Evolutionary conservation across 2,797 vertebrate species (phyloP), one percentile per base, ranked within the genome.

Genomic region (Novumbra hubbsi): DNA sequence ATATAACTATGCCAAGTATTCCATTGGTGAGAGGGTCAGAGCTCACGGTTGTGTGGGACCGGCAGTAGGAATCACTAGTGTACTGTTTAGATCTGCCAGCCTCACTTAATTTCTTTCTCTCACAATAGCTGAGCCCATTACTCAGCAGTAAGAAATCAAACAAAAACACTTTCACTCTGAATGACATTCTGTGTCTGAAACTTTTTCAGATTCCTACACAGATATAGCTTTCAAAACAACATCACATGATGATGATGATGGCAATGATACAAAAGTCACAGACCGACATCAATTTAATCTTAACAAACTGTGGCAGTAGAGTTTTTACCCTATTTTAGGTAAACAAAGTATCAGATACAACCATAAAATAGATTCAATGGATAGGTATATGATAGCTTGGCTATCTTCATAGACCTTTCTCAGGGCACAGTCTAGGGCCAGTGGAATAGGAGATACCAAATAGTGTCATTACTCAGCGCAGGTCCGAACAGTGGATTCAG

Each of bases 401-500:
- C 41, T 57, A 16, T 57, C 55, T 8, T 57, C 11, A n/a, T 57
- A 57, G 55, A 12, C n/a, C 63, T 71, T 70, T 17, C 57, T 11
- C 34, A 71, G 52, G 49, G 41, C 41, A 45, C 41, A 16, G 38
- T 45, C 27, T 27, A 30, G 76, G 90, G 88, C 94, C 94, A 95
- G 45, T 95, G 92, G 71, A 75, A 12, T 66, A 45, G 81, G 68
- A 95, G 91, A 80, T 94, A 95, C 88, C 90, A 92, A 86, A 95
- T 93, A 73, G 93, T 92, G 71, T 93, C 90, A 73, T 92, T 94
- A 86, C 77, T 93, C 84, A 95, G 73, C 73, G 93, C 92, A 0
- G 93, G 93, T 89, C 94, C 94, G 87, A 95, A 95, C 62, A 96
- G 90, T 64, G 94, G 93, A 83, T 95, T 95, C 83, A 95, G 89